These are phyloP conservation scores for Lophius americanus DNA, from an alignment of 2,797 vertebrate species.

Conservation along the genomic window DNA sequence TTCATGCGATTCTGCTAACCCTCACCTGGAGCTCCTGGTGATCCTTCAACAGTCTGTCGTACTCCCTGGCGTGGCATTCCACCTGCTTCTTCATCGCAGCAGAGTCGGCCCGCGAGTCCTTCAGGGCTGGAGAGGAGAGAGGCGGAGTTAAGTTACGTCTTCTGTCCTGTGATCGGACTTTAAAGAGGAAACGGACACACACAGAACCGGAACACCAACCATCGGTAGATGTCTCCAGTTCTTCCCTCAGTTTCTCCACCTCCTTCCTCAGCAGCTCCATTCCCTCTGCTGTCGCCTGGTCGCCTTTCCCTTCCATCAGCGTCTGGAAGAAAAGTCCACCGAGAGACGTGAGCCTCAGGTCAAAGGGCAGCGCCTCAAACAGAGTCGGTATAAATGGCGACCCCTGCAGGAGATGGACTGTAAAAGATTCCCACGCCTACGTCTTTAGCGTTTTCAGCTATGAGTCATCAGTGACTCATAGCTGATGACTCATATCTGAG, in stretches of 20 bases:
- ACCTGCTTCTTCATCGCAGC: constrained; percentile 83
- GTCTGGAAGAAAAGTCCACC: constrained; percentile 54
- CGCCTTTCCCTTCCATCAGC: constrained; percentile 65
- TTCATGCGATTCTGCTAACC: neutral
- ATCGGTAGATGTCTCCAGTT: constrained; percentile 81
- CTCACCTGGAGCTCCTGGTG: constrained; percentile 89
- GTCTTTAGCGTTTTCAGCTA: no score
- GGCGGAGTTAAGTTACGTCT: neutral
- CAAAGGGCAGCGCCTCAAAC: neutral
- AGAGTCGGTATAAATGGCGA: no score
- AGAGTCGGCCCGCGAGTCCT: constrained; percentile 82
- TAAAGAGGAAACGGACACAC: no score
- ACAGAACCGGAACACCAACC: constrained; percentile 71
- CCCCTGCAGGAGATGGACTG: no score
- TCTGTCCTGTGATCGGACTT: no score
- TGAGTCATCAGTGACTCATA: no score
- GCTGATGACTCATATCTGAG: no score
- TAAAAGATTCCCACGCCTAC: no score
- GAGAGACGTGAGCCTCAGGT: neutral
- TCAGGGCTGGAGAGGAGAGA: constrained; percentile 81
- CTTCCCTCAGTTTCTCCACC: constrained; percentile 81
- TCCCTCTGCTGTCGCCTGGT: constrained; percentile 64
- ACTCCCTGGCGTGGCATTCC: constrained; percentile 87
- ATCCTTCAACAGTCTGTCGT: constrained; percentile 87
- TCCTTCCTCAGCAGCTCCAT: constrained; percentile 84